These are phyloP conservation scores for Drosophila tropicalis DNA, from an alignment of 1,140 invertebrate species.

Conservation along the genomic window DNA sequence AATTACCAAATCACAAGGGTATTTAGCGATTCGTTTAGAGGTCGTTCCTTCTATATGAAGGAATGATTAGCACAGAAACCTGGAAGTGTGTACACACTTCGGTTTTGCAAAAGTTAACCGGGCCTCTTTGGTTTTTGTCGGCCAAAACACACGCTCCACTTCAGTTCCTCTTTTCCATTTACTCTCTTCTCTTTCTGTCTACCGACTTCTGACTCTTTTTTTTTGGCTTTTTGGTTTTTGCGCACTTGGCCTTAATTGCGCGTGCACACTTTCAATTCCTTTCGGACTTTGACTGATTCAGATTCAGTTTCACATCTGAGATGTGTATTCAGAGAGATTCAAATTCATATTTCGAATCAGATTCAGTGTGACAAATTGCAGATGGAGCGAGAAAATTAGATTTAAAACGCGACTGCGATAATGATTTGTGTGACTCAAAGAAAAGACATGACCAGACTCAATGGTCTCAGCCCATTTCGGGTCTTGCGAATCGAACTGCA, in stretches of 20 bases:
- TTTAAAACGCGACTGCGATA: slow-evolving; percentile 56
- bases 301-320: not conserved
- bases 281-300: slow-evolving; percentile 36
- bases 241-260: slow-evolving; percentile 80
- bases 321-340: not conserved
- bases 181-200: not conserved
- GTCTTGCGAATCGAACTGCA: no score
- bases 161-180: slow-evolving; percentile 34
- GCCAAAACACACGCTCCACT: slow-evolving; percentile 34
- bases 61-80: no score
- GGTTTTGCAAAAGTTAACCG: no score
- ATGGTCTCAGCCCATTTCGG: no score
- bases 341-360: slow-evolving; percentile 33
- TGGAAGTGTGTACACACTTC: no score
- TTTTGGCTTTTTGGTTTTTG: slow-evolving; percentile 31
- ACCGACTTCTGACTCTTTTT: slow-evolving; percentile 39
- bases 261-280: slow-evolving; percentile 76
- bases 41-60: no score
- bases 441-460: no score
- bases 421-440: slow-evolving; percentile 39
- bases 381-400: slow-evolving; percentile 48
- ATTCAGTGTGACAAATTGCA: slow-evolving; percentile 63
- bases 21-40: no score
- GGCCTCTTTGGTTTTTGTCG: slow-evolving; percentile 23
- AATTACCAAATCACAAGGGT: no score